Evolutionary conservation across 1,140 invertebrate species (phyloP).

Genomic region (Diorhabda elongata): DNA sequence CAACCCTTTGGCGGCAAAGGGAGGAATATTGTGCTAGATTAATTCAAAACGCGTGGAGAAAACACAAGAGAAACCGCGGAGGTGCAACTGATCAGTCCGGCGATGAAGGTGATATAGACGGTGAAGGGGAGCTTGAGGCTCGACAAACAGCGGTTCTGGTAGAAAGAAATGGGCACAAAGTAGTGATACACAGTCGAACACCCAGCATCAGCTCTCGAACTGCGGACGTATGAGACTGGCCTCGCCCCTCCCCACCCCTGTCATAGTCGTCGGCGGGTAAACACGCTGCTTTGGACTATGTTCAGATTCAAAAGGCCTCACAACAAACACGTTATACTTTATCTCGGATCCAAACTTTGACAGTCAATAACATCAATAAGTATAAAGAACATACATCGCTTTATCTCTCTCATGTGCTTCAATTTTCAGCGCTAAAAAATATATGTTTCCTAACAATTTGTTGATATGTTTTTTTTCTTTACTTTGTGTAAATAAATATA

Average conservation of each 20-base stretch:
- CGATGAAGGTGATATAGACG: slow-evolving; percentile 41
- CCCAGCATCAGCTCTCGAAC: slow-evolving; percentile 73
- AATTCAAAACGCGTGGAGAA: slow-evolving; percentile 91
- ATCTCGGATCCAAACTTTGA: slow-evolving; percentile 21
- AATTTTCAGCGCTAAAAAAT: background rate
- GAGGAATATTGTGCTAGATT: slow-evolving; percentile 93
- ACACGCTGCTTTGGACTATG: slow-evolving; percentile 13
- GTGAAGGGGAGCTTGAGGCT: slow-evolving; percentile 41
- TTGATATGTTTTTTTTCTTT: too few relatives aligned
- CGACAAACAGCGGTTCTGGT: slow-evolving; percentile 75
- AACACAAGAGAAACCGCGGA: slow-evolving; percentile 69
- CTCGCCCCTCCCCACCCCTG: slow-evolving; percentile 53
- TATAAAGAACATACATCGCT: slow-evolving; percentile 8
- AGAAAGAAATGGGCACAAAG: slow-evolving; percentile 81
- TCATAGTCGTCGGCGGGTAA: slow-evolving; percentile 31
- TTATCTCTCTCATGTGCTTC: slow-evolving; percentile 19
- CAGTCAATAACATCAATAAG: background rate
- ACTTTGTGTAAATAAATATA: too few relatives aligned
- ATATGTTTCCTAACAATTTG: background rate
- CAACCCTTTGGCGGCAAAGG: slow-evolving; percentile 88
- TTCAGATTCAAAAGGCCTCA: slow-evolving; percentile 23
- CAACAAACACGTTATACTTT: slow-evolving; percentile 23
- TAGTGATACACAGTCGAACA: slow-evolving; percentile 82
- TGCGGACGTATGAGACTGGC: slow-evolving; percentile 73
- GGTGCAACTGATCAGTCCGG: slow-evolving; percentile 45